phyloP scores from a whole-genome alignment of 30 jellyfish, hydroid and myxozoan genomes.

The Turritopsis rubra region DNA sequence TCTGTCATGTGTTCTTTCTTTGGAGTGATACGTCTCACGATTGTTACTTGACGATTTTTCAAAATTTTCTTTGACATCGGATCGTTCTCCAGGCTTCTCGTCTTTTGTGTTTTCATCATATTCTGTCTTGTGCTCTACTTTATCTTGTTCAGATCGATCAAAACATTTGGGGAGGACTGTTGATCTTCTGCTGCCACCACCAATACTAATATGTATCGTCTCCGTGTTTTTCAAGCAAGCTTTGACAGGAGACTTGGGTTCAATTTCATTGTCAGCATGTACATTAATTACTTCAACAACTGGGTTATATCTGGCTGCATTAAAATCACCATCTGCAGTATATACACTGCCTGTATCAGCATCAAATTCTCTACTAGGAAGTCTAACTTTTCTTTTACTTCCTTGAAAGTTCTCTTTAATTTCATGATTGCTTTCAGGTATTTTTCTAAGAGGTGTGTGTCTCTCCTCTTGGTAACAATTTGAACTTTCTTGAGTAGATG shows the following conservation, averaged over 20 bases:
- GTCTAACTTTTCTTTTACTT: slow-evolving; percentile 15
- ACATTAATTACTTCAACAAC: neutral
- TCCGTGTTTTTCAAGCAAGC: neutral
- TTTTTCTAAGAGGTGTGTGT: neutral
- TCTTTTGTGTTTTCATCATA: neutral
- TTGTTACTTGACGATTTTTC: neutral
- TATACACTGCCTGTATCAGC: neutral
- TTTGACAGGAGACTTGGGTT: neutral
- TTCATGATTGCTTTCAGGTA: neutral
- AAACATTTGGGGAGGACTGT: neutral
- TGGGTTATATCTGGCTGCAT: neutral
- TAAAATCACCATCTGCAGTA: neutral
- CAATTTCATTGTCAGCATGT: neutral
- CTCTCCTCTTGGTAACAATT: neutral
- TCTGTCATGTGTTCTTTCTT: neutral
- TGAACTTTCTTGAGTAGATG: neutral
- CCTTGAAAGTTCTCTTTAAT: neutral
- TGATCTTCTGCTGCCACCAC: slow-evolving; percentile 10
- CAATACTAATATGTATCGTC: neutral
- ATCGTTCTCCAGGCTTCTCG: neutral
- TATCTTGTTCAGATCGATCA: neutral
- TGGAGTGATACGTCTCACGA: neutral
- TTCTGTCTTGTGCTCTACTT: neutral
- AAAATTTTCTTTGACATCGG: neutral
- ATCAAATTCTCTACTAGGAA: neutral